Evolutionary conservation across 2,113 vertebrate species (phyloP).

Genomic region (Tamias sibiricus): DNA sequence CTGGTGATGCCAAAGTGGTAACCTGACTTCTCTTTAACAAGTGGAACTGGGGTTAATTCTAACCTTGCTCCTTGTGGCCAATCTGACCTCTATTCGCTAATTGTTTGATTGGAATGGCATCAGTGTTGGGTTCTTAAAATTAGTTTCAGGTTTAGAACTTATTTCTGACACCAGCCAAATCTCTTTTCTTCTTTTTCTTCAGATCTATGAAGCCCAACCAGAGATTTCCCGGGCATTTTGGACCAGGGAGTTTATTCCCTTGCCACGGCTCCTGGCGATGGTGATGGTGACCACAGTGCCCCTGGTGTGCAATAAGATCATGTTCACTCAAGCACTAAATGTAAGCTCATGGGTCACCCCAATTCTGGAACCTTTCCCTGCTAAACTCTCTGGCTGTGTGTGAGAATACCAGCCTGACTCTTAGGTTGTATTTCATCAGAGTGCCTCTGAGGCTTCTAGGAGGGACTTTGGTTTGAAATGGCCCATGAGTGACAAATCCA

Average conservation of each 20-base stretch:
- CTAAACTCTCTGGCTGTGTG: fast-evolving
- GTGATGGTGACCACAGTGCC: slow-evolving; percentile 94
- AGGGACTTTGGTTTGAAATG: background rate
- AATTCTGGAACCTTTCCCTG: background rate
- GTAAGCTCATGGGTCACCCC: slow-evolving; percentile 85
- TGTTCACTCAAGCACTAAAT: slow-evolving; percentile 95
- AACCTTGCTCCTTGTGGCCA: too few species aligned
- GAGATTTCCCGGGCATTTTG: slow-evolving; percentile 92
- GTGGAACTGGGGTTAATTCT: background rate
- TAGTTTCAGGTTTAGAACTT: background rate
- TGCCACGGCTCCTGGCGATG: slow-evolving; percentile 92
- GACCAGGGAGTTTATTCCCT: slow-evolving; percentile 90
- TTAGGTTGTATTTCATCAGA: background rate
- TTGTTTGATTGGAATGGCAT: background rate
- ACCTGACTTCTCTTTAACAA: background rate
- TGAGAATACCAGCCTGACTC: background rate
- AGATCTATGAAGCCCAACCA: slow-evolving; percentile 96
- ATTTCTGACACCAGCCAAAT: background rate
- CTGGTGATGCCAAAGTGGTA: background rate
- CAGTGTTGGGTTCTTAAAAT: background rate
- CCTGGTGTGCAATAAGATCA: slow-evolving; percentile 93
- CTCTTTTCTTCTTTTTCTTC: slow-evolving; percentile 55
- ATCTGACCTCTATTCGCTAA: background rate
- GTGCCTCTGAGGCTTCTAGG: background rate
- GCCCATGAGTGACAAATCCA: fast-evolving